Evolutionary conservation across 2,113 vertebrate genomes (phyloP), one percentile per base, ranked within the genome.

Genomic region (Bagarius yarrelli): DNA sequence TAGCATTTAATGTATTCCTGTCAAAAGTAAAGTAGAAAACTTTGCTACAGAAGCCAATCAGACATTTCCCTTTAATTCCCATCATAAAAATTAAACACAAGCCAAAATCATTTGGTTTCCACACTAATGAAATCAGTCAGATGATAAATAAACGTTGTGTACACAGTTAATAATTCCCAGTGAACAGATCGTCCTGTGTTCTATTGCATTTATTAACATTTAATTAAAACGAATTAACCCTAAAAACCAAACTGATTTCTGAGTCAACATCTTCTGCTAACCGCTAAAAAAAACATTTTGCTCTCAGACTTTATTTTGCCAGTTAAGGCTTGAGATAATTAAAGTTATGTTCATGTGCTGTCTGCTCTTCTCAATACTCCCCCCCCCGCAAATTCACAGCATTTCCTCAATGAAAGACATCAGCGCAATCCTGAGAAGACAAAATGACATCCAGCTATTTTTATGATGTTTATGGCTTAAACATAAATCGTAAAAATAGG

Each of bases 301-400:
- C 34, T 18, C 34, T 44, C 13, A 44, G 0, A 60, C n/a, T 60
- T 76, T 75, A 40, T 57, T 56, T 18, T 75, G 55, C 72, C 23
- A 40, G 55, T 47, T 59, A 32, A 40, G 23, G 32, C 72, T 75
- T 74, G 32, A 59, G 34, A 44, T 76, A 59, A 76, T 59, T 27
- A 76, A n/a, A 8, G 3, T 15, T 57, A 32, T 40, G 55, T 44
- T 12, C 6, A 12, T 15, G 23, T n/a, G 36, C 30, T 19, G 14
- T 27, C 25, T 50, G 34, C n/a, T 70, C 15, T 15, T 70, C 14
- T 67, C 12, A 12, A 18, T 21, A 9, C 61, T 19, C 21, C 63
- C 30, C 13, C 1, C 6, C 34, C 14, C 27, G 15, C 19, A 18
- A 27, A 30, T 11, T 16, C 16, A 57, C 6, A 14, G 15, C 21